These are phyloP conservation scores for Dicyrtoma fusca DNA, from an alignment of 2,888 invertebrate species.

Conservation along the genomic window DNA sequence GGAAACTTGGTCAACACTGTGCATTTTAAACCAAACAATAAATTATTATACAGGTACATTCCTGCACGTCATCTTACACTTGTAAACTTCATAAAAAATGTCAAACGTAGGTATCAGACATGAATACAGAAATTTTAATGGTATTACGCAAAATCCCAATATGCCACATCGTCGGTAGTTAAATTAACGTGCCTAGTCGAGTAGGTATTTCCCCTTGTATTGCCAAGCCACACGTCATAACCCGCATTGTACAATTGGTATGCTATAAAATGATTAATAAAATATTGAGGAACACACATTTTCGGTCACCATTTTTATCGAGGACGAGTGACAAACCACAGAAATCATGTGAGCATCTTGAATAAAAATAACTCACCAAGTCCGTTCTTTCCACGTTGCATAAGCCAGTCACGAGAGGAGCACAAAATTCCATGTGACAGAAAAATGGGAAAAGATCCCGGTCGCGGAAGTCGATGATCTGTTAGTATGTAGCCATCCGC, in stretches of 20 bases:
- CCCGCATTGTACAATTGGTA: slow-evolving; percentile 5
- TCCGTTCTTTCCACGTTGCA: slow-evolving; percentile 17
- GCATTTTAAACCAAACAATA: not conserved
- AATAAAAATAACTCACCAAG: not conserved
- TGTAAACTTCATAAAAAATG: not conserved
- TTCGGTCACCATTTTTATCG: no score
- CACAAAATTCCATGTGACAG: slow-evolving; percentile 11
- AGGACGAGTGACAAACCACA: no score
- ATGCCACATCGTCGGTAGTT: not conserved
- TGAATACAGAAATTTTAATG: not conserved
- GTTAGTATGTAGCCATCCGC: slow-evolving; percentile 14
- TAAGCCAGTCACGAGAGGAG: slow-evolving; percentile 10
- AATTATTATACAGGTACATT: not conserved
- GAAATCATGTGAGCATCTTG: not conserved
- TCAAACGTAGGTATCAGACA: not conserved
- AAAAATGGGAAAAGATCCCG: not conserved
- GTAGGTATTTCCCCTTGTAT: slow-evolving; percentile 10
- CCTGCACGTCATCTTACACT: not conserved
- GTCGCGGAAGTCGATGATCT: not conserved
- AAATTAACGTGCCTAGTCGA: not conserved
- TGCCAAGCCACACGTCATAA: slow-evolving; percentile 15
- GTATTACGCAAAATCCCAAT: slow-evolving; percentile 20
- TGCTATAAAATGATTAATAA: not conserved
- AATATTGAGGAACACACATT: no score
- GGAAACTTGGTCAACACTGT: not conserved